A percentile compares a stretch with the other conserved stretches of the same genome.
Evolutionary conservation across 2,888 invertebrate species (phyloP).

Genomic region (Drosophila infuscata): DNA sequence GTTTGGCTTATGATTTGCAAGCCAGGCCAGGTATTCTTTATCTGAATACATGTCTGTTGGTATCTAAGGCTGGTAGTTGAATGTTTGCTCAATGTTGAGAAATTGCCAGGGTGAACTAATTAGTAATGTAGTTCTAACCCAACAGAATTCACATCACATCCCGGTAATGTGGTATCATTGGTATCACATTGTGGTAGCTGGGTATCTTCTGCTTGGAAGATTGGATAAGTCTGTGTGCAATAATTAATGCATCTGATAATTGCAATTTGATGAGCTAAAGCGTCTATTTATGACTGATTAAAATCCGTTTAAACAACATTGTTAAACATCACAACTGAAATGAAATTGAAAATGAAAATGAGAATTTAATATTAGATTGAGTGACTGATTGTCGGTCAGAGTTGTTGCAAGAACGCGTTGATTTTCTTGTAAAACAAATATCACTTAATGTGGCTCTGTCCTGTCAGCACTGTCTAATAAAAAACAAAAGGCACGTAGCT

Average conservation of each 20-base stretch:
- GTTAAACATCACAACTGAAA: slow-evolving; percentile 46
- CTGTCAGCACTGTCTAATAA: slow-evolving; percentile 62
- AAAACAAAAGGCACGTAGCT: slow-evolving; percentile 76
- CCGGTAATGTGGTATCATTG: slow-evolving; percentile 32
- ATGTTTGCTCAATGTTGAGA: slow-evolving; percentile 36
- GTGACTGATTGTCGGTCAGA: slow-evolving; percentile 29
- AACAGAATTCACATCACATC: slow-evolving; percentile 52
- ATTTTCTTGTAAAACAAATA: slow-evolving; percentile 79
- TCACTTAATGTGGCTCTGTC: slow-evolving; percentile 70
- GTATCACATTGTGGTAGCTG: slow-evolving; percentile 18
- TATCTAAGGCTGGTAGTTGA: slow-evolving; percentile 19
- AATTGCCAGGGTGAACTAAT: slow-evolving; percentile 64
- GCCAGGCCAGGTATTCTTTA: slow-evolving; percentile 1
- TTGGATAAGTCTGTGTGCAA: slow-evolving; percentile 41
- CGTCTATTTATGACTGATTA: slow-evolving; percentile 55
- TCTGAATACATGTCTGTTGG: not conserved
- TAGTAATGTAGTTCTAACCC: slow-evolving; percentile 65
- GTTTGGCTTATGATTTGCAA: slow-evolving; percentile 40
- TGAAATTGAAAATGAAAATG: slow-evolving; percentile 65
- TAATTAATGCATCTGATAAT: slow-evolving; percentile 49
- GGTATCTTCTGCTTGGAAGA: slow-evolving; percentile 46
- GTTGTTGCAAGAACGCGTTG: slow-evolving; percentile 61
- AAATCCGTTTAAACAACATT: slow-evolving; percentile 61
- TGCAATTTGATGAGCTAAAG: slow-evolving; percentile 46
- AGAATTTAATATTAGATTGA: slow-evolving; percentile 45